Percentiles rank a stretch among this genome's conserved stretches.
These are phyloP conservation scores for Porphyrio hochstetteri DNA, from an alignment of 2,113 vertebrate genomes.

Conservation along the genomic window DNA sequence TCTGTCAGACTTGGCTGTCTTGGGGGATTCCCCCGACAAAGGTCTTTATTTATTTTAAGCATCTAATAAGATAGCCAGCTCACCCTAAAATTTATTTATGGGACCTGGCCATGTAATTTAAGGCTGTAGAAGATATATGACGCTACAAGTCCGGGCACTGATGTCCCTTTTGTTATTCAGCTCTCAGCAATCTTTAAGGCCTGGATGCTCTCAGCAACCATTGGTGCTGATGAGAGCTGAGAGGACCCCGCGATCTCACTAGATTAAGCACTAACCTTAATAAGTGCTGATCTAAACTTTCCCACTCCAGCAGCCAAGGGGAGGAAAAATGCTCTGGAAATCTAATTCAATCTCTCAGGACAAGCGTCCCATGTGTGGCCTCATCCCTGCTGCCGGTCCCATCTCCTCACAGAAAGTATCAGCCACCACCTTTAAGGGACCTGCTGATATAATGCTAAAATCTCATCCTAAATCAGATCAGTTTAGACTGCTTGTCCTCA, in stretches of 20 bases:
- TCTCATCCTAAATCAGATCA: not conserved
- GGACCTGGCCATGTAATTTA: not conserved
- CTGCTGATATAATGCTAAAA: not conserved
- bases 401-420: not conserved
- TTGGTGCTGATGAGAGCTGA: not conserved
- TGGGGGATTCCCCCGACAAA: not conserved
- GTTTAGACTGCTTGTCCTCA: not conserved
- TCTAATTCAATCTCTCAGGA: not conserved
- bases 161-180: not conserved
- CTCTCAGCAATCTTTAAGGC: not conserved
- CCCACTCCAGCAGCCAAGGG: not conserved
- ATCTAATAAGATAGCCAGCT: not conserved
- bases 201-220: not conserved
- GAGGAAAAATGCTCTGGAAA: not conserved
- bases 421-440: not conserved
- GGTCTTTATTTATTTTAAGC: not conserved
- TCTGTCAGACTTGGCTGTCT: not conserved
- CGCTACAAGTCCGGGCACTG: not conserved
- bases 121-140: not conserved
- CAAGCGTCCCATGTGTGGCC: accelerated
- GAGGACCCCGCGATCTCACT: not conserved
- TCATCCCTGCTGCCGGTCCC: not conserved
- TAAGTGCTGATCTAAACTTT: not conserved
- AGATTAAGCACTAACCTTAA: not conserved
- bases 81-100: not conserved